A percentile compares a stretch with the other conserved stretches of the same genome.
These are phyloP conservation scores for Brachyhypopomus occidentalis DNA, from an alignment of 2,113 vertebrate species.

Conservation along the genomic window DNA sequence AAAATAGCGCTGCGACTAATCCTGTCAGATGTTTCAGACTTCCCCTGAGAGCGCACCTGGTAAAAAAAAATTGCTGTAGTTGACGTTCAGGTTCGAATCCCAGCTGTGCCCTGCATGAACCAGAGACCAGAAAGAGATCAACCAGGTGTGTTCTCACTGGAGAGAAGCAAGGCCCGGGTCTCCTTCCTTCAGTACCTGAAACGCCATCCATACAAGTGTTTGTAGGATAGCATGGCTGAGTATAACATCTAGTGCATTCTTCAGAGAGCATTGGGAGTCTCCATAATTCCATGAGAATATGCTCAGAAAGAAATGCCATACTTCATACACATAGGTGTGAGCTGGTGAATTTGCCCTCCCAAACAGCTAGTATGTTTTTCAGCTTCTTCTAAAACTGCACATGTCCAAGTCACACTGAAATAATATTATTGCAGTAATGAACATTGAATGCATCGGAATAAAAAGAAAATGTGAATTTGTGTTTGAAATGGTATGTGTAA, in stretches of 20 bases:
- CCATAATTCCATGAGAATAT: background rate
- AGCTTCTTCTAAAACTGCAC: slow-evolving; percentile 9
- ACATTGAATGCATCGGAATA: background rate
- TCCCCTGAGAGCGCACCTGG: too few relatives aligned
- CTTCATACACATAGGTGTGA: background rate
- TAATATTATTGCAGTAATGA: background rate
- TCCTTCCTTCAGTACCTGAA: background rate
- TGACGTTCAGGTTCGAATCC: too few relatives aligned
- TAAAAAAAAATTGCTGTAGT: too few relatives aligned
- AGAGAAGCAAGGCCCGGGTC: too few relatives aligned
- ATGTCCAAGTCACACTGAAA: background rate
- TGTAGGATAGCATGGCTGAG: background rate
- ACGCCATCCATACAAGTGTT: background rate
- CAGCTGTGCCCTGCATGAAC: too few relatives aligned
- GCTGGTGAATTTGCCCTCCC: background rate
- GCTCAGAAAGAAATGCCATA: background rate
- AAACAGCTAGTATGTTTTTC: background rate
- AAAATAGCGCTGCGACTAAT: too few relatives aligned
- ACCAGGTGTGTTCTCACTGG: too few relatives aligned
- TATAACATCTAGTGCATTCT: background rate
- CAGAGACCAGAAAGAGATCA: too few relatives aligned
- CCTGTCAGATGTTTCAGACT: too few relatives aligned
- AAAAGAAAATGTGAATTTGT: slow-evolving; percentile 4
- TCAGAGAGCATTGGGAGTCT: background rate
- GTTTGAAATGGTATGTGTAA: slow-evolving; percentile 36